A percentile compares a stretch with the other conserved stretches of the same genome.
These are phyloP conservation scores for Drosophila pegasa DNA, from an alignment of 2,888 invertebrate species.

Conservation along the genomic window DNA sequence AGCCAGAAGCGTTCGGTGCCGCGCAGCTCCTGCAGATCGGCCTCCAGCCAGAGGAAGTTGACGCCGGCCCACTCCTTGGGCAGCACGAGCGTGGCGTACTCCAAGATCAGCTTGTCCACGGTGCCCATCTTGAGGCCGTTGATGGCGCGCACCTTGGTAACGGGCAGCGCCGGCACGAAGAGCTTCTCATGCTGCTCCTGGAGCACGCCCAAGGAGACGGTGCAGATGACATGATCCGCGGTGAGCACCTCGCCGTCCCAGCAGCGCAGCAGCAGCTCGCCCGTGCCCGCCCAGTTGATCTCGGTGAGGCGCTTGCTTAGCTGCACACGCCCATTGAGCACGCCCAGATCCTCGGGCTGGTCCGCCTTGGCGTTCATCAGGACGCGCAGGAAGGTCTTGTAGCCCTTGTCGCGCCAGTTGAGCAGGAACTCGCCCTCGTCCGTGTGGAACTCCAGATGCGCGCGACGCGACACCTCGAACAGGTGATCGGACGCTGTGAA, in stretches of 20 bases:
- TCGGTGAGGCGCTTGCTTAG: conserved; percentile 68
- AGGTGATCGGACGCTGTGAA: conserved; percentile 88
- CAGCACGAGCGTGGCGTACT: conserved; percentile 87
- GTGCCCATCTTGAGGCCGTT: conserved; percentile 87
- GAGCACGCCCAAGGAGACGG: conserved; percentile 87
- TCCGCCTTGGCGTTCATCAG: conserved; percentile 85
- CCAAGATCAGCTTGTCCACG: conserved; percentile 87
- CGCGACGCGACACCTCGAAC: conserved; percentile 88
- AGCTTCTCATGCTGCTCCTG: conserved; percentile 84
- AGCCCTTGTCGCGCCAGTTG: conserved; percentile 91
- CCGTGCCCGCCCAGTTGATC: conserved; percentile 64
- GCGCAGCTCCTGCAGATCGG: conserved; percentile 81
- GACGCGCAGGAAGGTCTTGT: conserved; percentile 88
- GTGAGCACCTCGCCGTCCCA: conserved; percentile 82
- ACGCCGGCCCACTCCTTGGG: conserved; percentile 85
- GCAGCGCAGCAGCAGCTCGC: conserved; percentile 59
- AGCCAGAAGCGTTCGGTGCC: conserved; percentile 86
- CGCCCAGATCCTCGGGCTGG: conserved; percentile 61
- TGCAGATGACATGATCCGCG: conserved; percentile 87
- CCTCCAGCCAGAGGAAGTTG: conserved; percentile 86
- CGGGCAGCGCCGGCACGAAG: conserved; percentile 86
- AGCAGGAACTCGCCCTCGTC: conserved; percentile 89
- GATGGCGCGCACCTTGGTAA: conserved; percentile 85
- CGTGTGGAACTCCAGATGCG: conserved; percentile 87
- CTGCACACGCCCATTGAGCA: conserved; percentile 77